Evolutionary conservation across 2,888 invertebrate species (phyloP).

Genomic region (Antheraea yamamai): DNA sequence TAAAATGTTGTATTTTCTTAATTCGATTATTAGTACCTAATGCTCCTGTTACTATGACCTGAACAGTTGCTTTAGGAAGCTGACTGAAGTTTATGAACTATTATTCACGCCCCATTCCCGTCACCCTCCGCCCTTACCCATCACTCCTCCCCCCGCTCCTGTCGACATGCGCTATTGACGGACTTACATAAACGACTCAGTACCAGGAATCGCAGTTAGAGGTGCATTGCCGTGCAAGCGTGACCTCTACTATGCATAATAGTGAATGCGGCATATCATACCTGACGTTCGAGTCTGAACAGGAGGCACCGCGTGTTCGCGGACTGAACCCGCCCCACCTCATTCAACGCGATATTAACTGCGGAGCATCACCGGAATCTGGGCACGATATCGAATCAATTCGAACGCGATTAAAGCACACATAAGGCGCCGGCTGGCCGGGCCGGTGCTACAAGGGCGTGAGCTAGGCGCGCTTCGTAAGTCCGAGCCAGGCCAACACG

Average conservation of each 20-base stretch:
- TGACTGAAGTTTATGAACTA: neutral
- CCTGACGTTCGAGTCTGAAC: constrained; percentile 10
- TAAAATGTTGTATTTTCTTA: neutral
- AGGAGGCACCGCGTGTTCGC: constrained; percentile 23
- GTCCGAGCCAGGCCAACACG: constrained; percentile 42
- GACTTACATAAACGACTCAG: constrained; percentile 2
- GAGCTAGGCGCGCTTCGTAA: constrained; percentile 17
- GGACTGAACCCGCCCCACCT: constrained; percentile 36
- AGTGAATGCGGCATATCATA: neutral
- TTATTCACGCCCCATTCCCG: neutral
- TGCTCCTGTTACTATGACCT: neutral
- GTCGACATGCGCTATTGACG: constrained; percentile 6
- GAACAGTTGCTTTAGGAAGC: neutral
- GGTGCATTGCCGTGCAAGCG: constrained; percentile 4
- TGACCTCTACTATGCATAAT: neutral
- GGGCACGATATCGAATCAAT: constrained; percentile 49
- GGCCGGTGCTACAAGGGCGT: constrained; percentile 47
- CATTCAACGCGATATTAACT: constrained; percentile 51
- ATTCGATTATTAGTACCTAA: neutral
- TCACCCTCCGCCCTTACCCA: neutral
- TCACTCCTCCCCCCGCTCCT: constrained; percentile 2
- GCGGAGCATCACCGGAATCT: constrained; percentile 50
- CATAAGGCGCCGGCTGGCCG: constrained; percentile 24
- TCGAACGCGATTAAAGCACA: constrained; percentile 47
- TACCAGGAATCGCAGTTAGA: neutral